Evolutionary conservation across 1,140 invertebrate genomes (phyloP).

Genomic region (Oedothorax gibbosus): DNA sequence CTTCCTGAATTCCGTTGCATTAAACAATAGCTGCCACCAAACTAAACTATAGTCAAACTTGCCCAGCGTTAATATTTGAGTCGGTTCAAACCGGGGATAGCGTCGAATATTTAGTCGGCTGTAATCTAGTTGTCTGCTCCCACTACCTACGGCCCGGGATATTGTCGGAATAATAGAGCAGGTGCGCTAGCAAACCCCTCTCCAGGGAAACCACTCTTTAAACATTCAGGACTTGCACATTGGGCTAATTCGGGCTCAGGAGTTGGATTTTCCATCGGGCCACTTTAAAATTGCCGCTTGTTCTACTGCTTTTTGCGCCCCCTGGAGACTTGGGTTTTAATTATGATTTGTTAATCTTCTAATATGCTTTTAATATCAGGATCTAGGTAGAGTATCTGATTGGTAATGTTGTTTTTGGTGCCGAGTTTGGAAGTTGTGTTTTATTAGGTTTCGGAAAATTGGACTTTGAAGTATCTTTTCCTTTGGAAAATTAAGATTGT

Average conservation of each 20-base stretch:
- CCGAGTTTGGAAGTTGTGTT: too few relatives aligned
- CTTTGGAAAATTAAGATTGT: too few relatives aligned
- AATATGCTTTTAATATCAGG: neutral
- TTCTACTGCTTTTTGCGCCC: neutral
- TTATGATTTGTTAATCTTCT: slow-evolving; percentile 20
- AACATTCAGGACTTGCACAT: slow-evolving; percentile 42
- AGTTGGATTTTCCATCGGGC: slow-evolving; percentile 12
- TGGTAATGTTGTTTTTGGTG: too few relatives aligned
- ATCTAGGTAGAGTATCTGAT: too few relatives aligned
- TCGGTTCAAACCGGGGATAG: slow-evolving; percentile 52
- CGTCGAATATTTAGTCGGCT: slow-evolving; percentile 56
- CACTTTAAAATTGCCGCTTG: slow-evolving; percentile 11
- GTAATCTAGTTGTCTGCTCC: slow-evolving; percentile 54
- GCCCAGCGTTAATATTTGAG: slow-evolving; percentile 52
- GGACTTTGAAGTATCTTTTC: too few relatives aligned
- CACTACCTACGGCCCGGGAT: slow-evolving; percentile 28
- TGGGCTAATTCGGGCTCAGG: slow-evolving; percentile 27
- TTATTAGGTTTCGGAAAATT: too few relatives aligned
- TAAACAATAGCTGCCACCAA: too few relatives aligned
- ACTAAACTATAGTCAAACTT: too few relatives aligned
- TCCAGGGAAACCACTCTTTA: slow-evolving; percentile 48
- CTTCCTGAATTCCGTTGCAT: too few relatives aligned
- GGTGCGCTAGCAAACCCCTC: slow-evolving; percentile 35
- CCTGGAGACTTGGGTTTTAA: neutral
- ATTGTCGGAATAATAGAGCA: slow-evolving; percentile 56